phyloP scores from a whole-genome alignment of 2,113 vertebrate species.

The Camelus dromedarius region DNA sequence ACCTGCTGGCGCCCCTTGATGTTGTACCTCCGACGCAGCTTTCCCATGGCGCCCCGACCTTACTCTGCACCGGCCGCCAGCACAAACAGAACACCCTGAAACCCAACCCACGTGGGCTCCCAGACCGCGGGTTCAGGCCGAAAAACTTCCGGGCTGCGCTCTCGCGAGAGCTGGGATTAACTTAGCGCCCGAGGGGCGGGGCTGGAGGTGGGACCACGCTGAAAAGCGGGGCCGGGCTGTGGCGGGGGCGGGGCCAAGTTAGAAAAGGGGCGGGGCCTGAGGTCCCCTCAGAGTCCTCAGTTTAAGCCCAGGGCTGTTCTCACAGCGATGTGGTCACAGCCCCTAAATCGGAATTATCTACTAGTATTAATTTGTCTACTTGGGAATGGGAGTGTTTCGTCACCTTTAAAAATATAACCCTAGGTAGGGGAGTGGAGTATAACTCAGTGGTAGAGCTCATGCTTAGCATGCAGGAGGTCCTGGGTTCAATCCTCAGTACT shows the following conservation, averaged over 20 bases:
- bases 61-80: rapidly evolving
- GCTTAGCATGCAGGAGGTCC: no score
- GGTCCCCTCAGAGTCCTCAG: rapidly evolving
- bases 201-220: not conserved
- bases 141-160: not conserved
- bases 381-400: not conserved
- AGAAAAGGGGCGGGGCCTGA: rapidly evolving
- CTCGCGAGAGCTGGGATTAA: conserved; percentile 33
- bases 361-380: not conserved
- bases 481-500: no score
- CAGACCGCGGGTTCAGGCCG: rapidly evolving
- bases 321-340: not conserved
- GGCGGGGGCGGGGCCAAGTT: rapidly evolving
- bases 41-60: conserved; percentile 87
- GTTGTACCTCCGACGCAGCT: conserved; percentile 91
- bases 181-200: rapidly evolving
- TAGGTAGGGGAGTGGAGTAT: no score
- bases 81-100: rapidly evolving
- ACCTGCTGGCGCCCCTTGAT: conserved; percentile 90
- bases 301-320: rapidly evolving
- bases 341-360: not conserved
- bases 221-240: rapidly evolving
- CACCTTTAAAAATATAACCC: not conserved
- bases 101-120: conserved; percentile 25
- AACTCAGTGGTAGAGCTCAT: no score